These are phyloP conservation scores for Entomyzon cyanotis DNA, from an alignment of 2,113 vertebrate genomes.

Conservation along the genomic window DNA sequence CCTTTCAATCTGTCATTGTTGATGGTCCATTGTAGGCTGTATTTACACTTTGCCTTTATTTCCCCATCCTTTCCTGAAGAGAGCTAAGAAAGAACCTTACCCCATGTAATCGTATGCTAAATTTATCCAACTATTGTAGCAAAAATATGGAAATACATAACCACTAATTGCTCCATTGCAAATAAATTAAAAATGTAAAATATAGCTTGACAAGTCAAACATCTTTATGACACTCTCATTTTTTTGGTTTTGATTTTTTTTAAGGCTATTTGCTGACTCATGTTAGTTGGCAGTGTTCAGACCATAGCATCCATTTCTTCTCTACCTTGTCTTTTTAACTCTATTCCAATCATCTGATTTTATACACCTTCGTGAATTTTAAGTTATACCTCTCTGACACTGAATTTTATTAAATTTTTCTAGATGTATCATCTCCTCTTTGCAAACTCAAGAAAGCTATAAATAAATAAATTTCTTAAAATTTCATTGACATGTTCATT, in stretches of 20 bases:
- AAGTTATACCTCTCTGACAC: neutral
- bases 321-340: neutral
- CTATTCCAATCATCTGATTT: neutral
- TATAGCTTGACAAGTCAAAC: neutral
- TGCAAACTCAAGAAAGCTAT: neutral
- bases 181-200: neutral
- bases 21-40: neutral
- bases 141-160: neutral
- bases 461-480: neutral
- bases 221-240: accelerated
- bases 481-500: neutral
- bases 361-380: neutral
- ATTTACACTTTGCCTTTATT: neutral
- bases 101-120: neutral
- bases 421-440: neutral
- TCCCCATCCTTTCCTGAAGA: neutral
- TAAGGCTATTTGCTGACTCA: neutral
- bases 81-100: neutral
- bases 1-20: neutral
- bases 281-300: neutral
- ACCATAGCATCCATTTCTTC: neutral
- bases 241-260: neutral
- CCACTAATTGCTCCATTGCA: neutral
- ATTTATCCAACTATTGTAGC: neutral
- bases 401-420: neutral